A percentile compares a stretch with the other conserved stretches of the same genome.
phyloP scores from a whole-genome alignment of 2,113 vertebrate genomes.

The Gymnocephalus cernua region DNA sequence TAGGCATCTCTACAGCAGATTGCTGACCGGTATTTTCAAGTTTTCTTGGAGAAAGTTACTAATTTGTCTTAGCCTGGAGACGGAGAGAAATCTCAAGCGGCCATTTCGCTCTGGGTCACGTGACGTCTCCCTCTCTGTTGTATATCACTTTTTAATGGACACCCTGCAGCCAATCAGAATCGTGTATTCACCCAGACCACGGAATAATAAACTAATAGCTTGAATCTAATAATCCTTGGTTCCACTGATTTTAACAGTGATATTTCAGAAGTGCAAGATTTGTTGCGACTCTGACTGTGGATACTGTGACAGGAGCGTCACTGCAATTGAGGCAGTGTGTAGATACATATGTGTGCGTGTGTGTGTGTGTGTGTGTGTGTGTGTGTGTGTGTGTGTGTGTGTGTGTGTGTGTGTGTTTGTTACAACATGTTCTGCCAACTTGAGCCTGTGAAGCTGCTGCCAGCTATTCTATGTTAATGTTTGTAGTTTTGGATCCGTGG shows the following conservation, averaged over 20 bases:
- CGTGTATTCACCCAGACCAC: no score
- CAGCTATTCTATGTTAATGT: not conserved
- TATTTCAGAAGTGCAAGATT: not conserved
- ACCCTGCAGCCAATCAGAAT: no score
- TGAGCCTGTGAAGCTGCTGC: not conserved
- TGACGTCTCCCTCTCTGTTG: no score
- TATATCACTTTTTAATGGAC: no score
- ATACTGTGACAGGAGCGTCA: not conserved
- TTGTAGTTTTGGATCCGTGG: not conserved
- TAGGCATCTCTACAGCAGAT: no score
- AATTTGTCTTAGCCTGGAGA: no score
- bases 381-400: not conserved
- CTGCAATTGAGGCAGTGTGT: not conserved
- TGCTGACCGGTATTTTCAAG: no score
- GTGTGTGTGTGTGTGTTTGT: not conserved
- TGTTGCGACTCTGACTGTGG: not conserved
- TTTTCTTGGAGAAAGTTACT: no score
- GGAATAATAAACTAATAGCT: no score
- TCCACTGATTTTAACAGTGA: not conserved
- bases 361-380: not conserved
- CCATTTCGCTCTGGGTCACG: no score
- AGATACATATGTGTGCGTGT: not conserved
- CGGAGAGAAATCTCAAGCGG: no score
- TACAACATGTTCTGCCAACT: constrained; percentile 3
- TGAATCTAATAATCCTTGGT: not conserved